Evolutionary conservation across 2,113 vertebrate genomes (phyloP).

Genomic region (Catagonus wagneri): DNA sequence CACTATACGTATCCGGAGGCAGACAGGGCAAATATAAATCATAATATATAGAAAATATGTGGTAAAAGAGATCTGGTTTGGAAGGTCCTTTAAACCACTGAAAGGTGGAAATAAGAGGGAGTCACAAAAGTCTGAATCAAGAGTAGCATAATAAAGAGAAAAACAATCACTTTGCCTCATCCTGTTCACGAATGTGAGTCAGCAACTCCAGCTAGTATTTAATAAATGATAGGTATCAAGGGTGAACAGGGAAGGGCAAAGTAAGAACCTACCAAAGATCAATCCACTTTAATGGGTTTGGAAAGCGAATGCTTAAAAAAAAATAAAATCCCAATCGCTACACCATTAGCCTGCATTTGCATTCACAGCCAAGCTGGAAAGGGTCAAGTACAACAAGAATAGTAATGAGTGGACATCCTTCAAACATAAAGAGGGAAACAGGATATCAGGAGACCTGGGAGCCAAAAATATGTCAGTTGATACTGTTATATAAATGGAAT

Average conservation of each 20-base stretch:
- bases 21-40: not conserved
- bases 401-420: not conserved
- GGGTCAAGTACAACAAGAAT: not conserved
- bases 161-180: not conserved
- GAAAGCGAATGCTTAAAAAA: not conserved
- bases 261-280: not conserved
- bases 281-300: not conserved
- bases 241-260: not conserved
- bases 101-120: not conserved
- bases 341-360: not conserved
- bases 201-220: not conserved
- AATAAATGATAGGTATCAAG: not conserved
- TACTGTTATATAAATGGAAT: not conserved
- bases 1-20: not conserved
- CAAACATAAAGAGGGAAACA: not conserved
- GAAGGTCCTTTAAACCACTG: not conserved
- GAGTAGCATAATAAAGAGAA: not conserved
- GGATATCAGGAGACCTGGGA: not conserved
- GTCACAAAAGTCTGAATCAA: not conserved
- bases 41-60: not conserved
- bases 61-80: not conserved
- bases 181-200: slow-evolving; percentile 42
- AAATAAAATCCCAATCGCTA: not conserved
- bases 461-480: not conserved
- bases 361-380: not conserved